These are phyloP conservation scores for Drosophila ambigua DNA, from an alignment of 1,140 invertebrate species.

Conservation along the genomic window DNA sequence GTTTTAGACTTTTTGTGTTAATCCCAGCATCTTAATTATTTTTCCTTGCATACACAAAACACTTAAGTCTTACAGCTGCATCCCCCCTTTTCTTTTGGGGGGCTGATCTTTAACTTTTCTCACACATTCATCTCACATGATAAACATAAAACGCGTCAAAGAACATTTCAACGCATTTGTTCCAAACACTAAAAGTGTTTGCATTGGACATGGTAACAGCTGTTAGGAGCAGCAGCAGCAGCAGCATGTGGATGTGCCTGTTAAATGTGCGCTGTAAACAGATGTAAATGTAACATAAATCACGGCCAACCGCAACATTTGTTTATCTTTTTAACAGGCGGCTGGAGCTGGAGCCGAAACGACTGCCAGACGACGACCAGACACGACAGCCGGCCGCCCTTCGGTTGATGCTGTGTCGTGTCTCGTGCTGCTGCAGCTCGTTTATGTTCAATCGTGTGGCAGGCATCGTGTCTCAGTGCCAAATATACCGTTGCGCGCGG, in stretches of 20 bases:
- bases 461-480: conserved; percentile 42
- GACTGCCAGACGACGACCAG: conserved; percentile 11
- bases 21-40: too few species aligned
- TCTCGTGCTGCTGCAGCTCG: conserved; percentile 3
- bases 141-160: conserved; percentile 27
- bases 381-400: conserved; percentile 10
- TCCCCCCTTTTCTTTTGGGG: too few species aligned
- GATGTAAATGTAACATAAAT: conserved; percentile 54
- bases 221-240: conserved; percentile 1
- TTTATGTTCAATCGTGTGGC: not conserved
- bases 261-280: conserved; percentile 28
- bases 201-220: conserved; percentile 20
- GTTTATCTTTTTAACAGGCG: conserved; percentile 67
- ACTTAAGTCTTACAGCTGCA: too few species aligned
- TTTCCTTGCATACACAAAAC: too few species aligned
- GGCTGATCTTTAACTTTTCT: conserved; percentile 1
- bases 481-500: conserved; percentile 51
- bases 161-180: conserved; percentile 24
- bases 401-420: conserved; percentile 33
- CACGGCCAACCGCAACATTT: conserved; percentile 55
- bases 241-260: too few species aligned
- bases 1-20: too few species aligned
- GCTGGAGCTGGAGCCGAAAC: conserved; percentile 33
- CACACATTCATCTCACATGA: conserved; percentile 35
- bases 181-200: conserved; percentile 6